Percentiles rank a stretch among this genome's conserved stretches.
Conservation (phyloP, 1,140 invertebrate genomes). For the Drosophila murphyi region DNA sequence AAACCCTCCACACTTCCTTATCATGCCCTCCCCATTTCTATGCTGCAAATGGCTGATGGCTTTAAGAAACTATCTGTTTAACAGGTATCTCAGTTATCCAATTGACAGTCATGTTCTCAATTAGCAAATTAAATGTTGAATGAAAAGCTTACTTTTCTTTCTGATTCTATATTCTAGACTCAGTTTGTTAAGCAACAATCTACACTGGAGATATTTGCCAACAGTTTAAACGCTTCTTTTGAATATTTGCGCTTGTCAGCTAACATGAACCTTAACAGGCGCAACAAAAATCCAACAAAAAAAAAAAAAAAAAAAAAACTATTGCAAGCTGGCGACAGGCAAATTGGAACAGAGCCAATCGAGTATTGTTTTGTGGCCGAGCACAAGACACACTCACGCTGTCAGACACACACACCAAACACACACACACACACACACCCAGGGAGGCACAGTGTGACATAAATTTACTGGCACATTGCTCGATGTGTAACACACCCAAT, state of each 20-base stretch:
- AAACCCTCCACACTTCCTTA: background rate
- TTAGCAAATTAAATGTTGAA: slow-evolving; percentile 43
- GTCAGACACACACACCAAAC: background rate
- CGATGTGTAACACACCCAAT: slow-evolving; percentile 33
- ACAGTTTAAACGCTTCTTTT: background rate
- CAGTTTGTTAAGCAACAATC: background rate
- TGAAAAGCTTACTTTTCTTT: slow-evolving; percentile 9
- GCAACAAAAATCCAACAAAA: background rate
- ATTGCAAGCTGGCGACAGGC: background rate
- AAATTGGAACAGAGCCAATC: slow-evolving; percentile 25
- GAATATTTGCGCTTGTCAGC: slow-evolving; percentile 2
- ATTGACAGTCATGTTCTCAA: slow-evolving; percentile 13
- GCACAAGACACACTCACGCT: slow-evolving; percentile 10
- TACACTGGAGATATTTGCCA: too few relatives aligned
- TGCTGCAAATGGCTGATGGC: slow-evolving; percentile 12
- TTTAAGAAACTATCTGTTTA: slow-evolving; percentile 4
- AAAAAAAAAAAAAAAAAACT: background rate
- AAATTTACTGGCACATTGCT: slow-evolving; percentile 6
- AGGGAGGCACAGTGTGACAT: slow-evolving; percentile 2
- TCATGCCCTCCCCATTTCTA: background rate
- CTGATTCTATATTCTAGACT: slow-evolving; percentile 1
- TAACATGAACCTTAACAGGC: background rate
- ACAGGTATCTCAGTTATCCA: slow-evolving; percentile 7
- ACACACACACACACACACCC: background rate
- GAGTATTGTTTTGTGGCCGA: slow-evolving; percentile 33